Conservation (phyloP, 2,888 invertebrate species). For the Miltochrista miniata region DNA sequence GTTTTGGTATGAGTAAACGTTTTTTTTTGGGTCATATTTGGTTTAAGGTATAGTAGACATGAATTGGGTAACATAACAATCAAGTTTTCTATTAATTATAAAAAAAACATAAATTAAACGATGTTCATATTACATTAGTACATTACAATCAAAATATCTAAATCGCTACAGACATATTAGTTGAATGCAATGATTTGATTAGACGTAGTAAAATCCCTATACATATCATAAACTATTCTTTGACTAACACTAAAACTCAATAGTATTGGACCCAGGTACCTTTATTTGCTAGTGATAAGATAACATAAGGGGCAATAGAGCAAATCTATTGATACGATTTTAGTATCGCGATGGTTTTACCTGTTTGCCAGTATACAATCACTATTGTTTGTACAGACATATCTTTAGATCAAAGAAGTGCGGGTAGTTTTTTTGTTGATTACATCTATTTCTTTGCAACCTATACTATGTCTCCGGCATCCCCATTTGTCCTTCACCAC, state of each 20-base stretch:
- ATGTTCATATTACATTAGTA: not conserved
- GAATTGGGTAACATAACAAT: too few relatives aligned
- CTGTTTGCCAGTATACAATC: not conserved
- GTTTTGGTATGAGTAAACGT: not conserved
- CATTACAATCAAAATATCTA: too few relatives aligned
- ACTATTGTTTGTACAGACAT: not conserved
- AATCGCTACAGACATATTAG: not conserved
- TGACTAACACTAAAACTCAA: not conserved
- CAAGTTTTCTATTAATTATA: too few relatives aligned
- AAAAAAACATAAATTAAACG: not conserved
- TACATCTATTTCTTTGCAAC: too few relatives aligned
- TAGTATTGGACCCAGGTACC: not conserved
- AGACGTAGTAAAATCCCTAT: not conserved
- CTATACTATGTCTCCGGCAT: too few relatives aligned
- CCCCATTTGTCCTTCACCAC: too few relatives aligned
- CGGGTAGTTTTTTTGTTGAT: not conserved
- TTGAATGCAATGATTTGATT: not conserved
- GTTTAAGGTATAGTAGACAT: too few relatives aligned
- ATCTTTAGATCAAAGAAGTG: too few relatives aligned
- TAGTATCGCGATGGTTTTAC: constrained; percentile 5
- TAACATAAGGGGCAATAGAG: constrained; percentile 22
- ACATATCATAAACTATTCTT: not conserved
- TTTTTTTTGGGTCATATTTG: too few relatives aligned
- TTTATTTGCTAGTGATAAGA: constrained; percentile 23
- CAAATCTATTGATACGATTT: constrained; percentile 16